These are phyloP conservation scores for Sitodiplosis mosellana DNA, from an alignment of 1,140 invertebrate genomes.

Conservation along the genomic window DNA sequence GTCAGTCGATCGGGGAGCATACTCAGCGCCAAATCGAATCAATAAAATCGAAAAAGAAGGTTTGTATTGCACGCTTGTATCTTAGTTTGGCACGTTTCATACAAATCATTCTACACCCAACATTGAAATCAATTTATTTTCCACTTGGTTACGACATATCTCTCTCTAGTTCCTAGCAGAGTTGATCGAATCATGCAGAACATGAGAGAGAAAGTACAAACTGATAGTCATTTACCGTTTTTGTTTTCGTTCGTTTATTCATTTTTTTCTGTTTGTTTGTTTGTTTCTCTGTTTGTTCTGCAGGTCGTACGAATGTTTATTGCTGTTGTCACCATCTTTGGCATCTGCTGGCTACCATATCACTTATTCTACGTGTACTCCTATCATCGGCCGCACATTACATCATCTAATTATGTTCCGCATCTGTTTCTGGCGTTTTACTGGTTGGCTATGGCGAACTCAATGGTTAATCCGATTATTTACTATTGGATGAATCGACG, in stretches of 20 bases:
- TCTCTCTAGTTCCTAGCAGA: too few species aligned
- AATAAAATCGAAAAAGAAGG: constrained; percentile 75
- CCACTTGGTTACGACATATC: not conserved
- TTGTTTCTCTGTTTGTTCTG: constrained; percentile 5
- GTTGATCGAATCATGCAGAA: too few species aligned
- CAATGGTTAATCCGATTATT: constrained; percentile 80
- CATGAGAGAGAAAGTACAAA: too few species aligned
- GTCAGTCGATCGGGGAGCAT: constrained; percentile 72
- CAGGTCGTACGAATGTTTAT: constrained; percentile 79
- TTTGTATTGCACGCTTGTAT: constrained; percentile 24
- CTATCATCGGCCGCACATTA: constrained; percentile 51
- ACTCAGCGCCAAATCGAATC: constrained; percentile 67
- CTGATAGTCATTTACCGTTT: too few species aligned
- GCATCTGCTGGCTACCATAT: constrained; percentile 78
- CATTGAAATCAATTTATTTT: too few species aligned
- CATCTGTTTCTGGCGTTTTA: constrained; percentile 71
- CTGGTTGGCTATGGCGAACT: constrained; percentile 83
- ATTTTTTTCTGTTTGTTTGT: too few species aligned
- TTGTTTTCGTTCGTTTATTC: too few species aligned
- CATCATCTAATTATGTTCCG: constrained; percentile 53
- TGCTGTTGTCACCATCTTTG: constrained; percentile 64
- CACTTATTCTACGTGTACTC: constrained; percentile 73
- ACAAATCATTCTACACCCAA: not conserved
- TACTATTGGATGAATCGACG: constrained; percentile 84
- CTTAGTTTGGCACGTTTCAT: not conserved